Conservation (phyloP, 2,113 vertebrate species). For the Emydocephalus ijimae region DNA sequence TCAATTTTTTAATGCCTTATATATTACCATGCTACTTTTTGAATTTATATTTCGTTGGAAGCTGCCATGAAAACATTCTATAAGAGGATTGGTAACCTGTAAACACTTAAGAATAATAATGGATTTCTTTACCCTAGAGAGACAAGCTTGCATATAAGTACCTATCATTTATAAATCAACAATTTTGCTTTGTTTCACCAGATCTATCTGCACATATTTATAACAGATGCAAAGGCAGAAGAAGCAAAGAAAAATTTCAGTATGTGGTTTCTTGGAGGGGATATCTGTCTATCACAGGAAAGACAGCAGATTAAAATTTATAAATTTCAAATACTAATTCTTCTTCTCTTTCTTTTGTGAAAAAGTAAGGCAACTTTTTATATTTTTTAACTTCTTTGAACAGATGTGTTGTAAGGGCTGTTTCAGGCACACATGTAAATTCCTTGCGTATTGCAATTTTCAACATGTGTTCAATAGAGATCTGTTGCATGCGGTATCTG, state of each 20-base stretch:
- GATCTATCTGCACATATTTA: not conserved
- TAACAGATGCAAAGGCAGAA: not conserved
- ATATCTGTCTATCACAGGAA: not conserved
- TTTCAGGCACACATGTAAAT: not conserved
- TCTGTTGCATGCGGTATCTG: too few relatives aligned
- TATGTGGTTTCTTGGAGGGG: not conserved
- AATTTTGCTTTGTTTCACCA: not conserved
- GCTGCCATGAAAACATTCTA: not conserved
- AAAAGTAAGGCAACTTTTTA: not conserved
- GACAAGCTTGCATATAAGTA: not conserved
- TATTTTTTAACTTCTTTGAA: not conserved
- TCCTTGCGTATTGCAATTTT: not conserved
- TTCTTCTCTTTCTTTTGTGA: not conserved
- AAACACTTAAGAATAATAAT: not conserved
- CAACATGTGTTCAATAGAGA: not conserved
- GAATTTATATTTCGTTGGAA: not conserved
- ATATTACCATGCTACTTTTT: not conserved
- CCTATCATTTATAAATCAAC: not conserved
- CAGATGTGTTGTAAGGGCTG: not conserved
- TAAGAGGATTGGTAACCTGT: not conserved
- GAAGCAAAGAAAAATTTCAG: not conserved
- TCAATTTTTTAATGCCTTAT: not conserved
- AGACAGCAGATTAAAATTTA: not conserved
- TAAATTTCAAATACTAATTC: not conserved
- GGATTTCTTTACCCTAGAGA: not conserved